Evolutionary conservation across 2,888 invertebrate genomes (phyloP), one percentile per base, ranked within the genome.

Genomic region (Orthosia gracilis): DNA sequence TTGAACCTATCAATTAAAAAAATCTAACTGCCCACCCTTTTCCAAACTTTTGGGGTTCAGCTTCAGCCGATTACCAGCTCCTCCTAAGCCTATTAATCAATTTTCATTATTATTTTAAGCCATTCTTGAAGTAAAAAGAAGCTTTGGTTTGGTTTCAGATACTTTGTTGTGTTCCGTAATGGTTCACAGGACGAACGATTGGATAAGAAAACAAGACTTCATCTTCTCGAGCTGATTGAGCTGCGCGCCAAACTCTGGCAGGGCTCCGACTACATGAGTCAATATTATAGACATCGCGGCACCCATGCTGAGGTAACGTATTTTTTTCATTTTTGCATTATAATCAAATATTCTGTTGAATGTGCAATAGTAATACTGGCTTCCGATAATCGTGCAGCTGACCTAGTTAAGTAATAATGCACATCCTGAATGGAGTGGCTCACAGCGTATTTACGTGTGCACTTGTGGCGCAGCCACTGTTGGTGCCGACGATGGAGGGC

Each of bases 231-330:
- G 96, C 97, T 99, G 82, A 98, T 99, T 89, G 99, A 99, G 96
- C 96, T 99, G 91, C 97, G 99, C 92, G 99, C 99, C 81, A 98
- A 98, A 95, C 98, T 98, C 91, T 99, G 99, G 99, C 98, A 98
- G 92, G 98, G 98, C 80, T 98, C 97, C 85, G 98, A 98, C 93
- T 98, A 98, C 88, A 98, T 98, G 97, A 98, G 97, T 94, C 97
- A 98, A 90, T 99, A 99, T 94, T 99, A 99, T 92, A 97, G 97
- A 92, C 97, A 97, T 88, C 97, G 97, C 92, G 97, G 97, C 92
- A 97, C 97, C 87, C 97, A 97, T 90, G 97, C 97, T 91, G 97
- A 96, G 96, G 96, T 96, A 93, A 88, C 2, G 13, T 67, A 47
- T 49, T 55, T 50, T 57, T n/a, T 49, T 40, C 31, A n/a, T 59